Base-by-base conservation (phyloP, 1,140 invertebrate genomes). In the Leptestheria dahalacensis region DNA sequence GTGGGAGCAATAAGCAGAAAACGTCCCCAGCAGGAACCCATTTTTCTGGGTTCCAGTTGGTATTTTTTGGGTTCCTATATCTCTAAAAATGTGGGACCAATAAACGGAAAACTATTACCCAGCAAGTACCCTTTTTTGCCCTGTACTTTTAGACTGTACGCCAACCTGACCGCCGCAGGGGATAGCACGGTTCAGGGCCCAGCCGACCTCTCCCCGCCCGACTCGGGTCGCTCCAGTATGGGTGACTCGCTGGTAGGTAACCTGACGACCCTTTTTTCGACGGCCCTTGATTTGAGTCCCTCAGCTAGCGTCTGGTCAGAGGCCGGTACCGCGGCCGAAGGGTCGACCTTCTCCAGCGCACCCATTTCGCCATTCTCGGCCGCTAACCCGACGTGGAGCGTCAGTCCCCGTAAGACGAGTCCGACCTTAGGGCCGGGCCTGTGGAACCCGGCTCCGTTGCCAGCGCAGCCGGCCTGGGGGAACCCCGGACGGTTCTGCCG, bases 401-500 rank as follows among this genome's bases (percentile, higher is more conserved):
- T 41, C 33, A 6, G 33, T 41, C 33, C 33, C 33, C 33, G 33
- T 6, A 41, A 41, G 33, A 15, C 33, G 6, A 41, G 33, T 41
- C 33, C 33, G 6, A 41, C 33, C 33, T 41, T 41, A 6, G 33
- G 33, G 33, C n/a, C n/a, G n/a, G 15, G 15, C 33, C 33, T 41
- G 33, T 41, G 33, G 33, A 41, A 41, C 33, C 15, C 33, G 33
- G 33, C 15, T 15, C 33, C 33, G n/a, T n/a, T n/a, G n/a, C n/a
- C n/a, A n/a, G n/a, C n/a, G n/a, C n/a, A n/a, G n/a, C n/a, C n/a
- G n/a, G n/a, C n/a, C n/a, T n/a, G n/a, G n/a, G n/a, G n/a, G n/a
- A n/a, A n/a, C n/a, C n/a, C 33, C 33, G 33, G 33, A 46, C 91
- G 91, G 69, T 92, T 91, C 73, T 78, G 88, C 33, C 76, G 89